A percentile compares a stretch with the other conserved stretches of the same genome.
Evolutionary conservation across 2,888 invertebrate species (phyloP).

Genomic region (Agriotes lineatus): DNA sequence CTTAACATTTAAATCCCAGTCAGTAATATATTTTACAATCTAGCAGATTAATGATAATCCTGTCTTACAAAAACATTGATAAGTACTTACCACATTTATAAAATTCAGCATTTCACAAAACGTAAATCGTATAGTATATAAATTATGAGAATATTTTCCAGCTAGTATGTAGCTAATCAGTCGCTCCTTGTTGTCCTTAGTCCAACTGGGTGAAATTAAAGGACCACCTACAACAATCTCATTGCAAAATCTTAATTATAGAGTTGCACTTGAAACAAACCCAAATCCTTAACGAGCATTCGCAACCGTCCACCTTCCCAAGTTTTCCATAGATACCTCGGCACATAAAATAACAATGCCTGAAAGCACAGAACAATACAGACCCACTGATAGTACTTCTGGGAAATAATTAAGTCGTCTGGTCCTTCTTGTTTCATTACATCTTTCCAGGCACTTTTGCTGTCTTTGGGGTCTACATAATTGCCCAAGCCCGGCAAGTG

Average conservation of each 20-base stretch:
- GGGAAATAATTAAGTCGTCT: conserved; percentile 69
- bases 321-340: conserved; percentile 78
- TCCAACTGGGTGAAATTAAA: conserved; percentile 71
- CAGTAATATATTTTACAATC: too few relatives aligned
- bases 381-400: conserved; percentile 81
- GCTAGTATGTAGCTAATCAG: conserved; percentile 72
- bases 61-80: neutral
- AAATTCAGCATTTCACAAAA: conserved; percentile 82
- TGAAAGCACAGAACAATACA: conserved; percentile 77
- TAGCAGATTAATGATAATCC: too few relatives aligned
- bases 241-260: neutral
- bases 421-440: conserved; percentile 11
- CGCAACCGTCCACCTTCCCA: conserved; percentile 77
- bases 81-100: conserved; percentile 75
- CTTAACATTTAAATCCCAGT: too few relatives aligned
- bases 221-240: conserved; percentile 67
- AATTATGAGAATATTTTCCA: conserved; percentile 72
- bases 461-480: conserved; percentile 52
- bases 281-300: conserved; percentile 72
- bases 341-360: conserved; percentile 76
- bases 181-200: conserved; percentile 68
- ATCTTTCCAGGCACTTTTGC: conserved; percentile 58
- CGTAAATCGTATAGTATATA: conserved; percentile 76
- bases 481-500: conserved; percentile 68
- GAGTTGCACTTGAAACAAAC: conserved; percentile 58